phyloP scores from a whole-genome alignment of 2,113 vertebrate species.

The Fulica atra region DNA sequence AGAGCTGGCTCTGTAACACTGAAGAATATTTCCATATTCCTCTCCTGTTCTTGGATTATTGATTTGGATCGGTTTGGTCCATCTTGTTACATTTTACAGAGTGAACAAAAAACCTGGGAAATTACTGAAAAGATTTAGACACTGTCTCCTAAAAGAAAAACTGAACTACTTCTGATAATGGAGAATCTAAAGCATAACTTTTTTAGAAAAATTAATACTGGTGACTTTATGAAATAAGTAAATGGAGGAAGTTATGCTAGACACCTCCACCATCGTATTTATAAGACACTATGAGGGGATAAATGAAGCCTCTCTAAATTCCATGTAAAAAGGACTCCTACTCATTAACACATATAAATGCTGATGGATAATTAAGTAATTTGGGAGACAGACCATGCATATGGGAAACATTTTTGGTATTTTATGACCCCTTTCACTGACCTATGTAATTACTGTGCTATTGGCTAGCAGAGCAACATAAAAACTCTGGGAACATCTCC shows the following conservation, averaged over 20 bases:
- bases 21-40: not conserved
- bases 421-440: slow-evolving; percentile 39
- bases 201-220: not conserved
- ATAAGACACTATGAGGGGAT: not conserved
- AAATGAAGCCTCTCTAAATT: not conserved
- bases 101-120: not conserved
- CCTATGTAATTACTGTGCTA: slow-evolving; percentile 41
- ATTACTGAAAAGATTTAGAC: not conserved
- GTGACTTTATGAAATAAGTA: not conserved
- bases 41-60: not conserved
- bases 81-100: not conserved
- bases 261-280: not conserved
- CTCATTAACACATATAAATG: slow-evolving; percentile 15
- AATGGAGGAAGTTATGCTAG: not conserved
- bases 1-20: not conserved
- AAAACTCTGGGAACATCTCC: not conserved
- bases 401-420: slow-evolving; percentile 37
- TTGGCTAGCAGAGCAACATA: not conserved
- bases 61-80: not conserved
- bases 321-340: not conserved
- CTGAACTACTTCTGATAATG: not conserved
- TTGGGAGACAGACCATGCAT: slow-evolving; percentile 42
- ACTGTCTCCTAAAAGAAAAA: not conserved
- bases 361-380: slow-evolving; percentile 65
- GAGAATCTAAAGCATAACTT: not conserved